A percentile compares a stretch with the other conserved stretches of the same genome.
Evolutionary conservation across 2,113 vertebrate species (phyloP).

Genomic region (Antidorcas marsupialis): DNA sequence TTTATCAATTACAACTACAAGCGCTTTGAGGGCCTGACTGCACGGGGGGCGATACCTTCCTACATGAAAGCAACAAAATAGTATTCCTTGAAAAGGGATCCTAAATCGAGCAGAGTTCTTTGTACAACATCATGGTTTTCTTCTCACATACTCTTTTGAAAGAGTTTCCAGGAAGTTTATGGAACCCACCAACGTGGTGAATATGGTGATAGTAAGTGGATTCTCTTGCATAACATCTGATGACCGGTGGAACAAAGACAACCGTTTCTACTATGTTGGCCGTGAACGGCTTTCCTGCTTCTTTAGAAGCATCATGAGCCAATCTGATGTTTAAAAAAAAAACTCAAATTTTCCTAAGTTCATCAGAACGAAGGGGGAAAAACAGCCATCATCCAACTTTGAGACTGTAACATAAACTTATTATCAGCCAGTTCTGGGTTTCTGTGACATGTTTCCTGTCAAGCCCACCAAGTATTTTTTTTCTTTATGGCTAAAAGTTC

Average conservation of each 20-base stretch:
- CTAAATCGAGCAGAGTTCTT: background rate
- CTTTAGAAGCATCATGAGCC: background rate
- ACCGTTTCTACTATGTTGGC: background rate
- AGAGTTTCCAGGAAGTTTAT: conserved; percentile 54
- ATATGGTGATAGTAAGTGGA: conserved; percentile 34
- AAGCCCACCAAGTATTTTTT: conserved; percentile 65
- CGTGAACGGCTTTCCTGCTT: conserved; percentile 23
- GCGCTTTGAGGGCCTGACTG: conserved; percentile 94
- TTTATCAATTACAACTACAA: conserved; percentile 99
- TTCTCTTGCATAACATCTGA: background rate
- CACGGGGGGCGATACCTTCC: conserved; percentile 83
- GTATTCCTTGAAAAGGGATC: conserved; percentile 80
- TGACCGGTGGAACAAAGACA: conserved; percentile 17
- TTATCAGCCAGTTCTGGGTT: background rate
- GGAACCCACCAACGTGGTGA: conserved; percentile 6
- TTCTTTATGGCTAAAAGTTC: conserved; percentile 54
- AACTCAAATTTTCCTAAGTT: conserved; percentile 17
- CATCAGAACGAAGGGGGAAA: conserved; percentile 23
- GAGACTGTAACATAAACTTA: background rate
- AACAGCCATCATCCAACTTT: conserved; percentile 32
- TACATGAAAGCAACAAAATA: background rate
- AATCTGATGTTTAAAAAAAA: background rate
- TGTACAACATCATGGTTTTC: background rate
- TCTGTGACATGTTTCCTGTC: conserved; percentile 63
- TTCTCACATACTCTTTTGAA: conserved; percentile 18